Percentiles rank a stretch among this genome's conserved stretches.
Conservation (phyloP, 1,140 invertebrate genomes). For the Magallana angulata region DNA sequence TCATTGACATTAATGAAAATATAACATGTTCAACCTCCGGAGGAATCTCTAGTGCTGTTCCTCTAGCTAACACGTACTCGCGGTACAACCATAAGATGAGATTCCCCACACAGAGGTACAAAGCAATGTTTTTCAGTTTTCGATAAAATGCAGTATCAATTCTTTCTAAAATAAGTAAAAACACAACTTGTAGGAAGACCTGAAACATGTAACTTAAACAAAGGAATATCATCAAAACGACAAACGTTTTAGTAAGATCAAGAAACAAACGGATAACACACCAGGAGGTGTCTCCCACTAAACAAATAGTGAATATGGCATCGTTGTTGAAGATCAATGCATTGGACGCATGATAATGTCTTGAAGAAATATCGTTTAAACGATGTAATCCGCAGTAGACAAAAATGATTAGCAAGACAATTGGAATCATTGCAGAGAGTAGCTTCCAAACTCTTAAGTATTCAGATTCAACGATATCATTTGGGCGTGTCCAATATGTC, state of each 20-base stretch:
- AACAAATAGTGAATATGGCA: neutral
- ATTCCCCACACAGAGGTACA: neutral
- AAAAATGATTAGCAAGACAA: neutral
- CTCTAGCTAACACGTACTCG: neutral
- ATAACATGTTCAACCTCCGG: neutral
- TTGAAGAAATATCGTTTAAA: neutral
- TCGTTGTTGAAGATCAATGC: neutral
- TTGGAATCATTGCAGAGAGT: neutral
- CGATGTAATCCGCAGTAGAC: neutral
- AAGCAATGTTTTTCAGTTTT: neutral
- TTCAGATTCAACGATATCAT: neutral
- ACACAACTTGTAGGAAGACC: neutral
- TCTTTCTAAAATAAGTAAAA: neutral
- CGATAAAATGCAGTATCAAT: neutral
- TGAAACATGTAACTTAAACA: neutral
- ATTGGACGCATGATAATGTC: neutral
- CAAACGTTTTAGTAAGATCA: neutral
- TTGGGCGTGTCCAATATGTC: neutral
- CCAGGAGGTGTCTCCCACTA: neutral
- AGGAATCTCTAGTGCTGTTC: neutral
- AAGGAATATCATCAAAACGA: neutral
- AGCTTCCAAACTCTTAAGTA: neutral
- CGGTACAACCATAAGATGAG: neutral
- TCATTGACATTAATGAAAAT: neutral
- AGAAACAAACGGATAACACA: neutral